phyloP scores from a whole-genome alignment of 2,113 vertebrate genomes.

The Aegypius monachus region DNA sequence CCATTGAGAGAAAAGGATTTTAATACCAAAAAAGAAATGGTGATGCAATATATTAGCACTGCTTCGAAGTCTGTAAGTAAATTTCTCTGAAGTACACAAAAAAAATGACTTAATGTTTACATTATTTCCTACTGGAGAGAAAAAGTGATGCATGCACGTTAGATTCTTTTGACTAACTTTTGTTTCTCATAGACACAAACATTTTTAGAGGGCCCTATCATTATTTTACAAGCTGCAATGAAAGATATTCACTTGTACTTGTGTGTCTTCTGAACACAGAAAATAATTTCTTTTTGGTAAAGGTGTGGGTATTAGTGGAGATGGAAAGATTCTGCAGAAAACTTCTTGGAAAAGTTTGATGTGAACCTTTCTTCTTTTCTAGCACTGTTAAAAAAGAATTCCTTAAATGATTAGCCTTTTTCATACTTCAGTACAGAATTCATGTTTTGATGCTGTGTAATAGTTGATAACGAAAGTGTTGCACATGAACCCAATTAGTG shows the following conservation, averaged over 20 bases:
- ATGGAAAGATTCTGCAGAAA: background rate
- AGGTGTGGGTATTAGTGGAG: background rate
- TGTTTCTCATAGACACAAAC: background rate
- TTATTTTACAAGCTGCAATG: background rate
- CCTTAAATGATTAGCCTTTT: background rate
- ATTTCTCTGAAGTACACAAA: background rate
- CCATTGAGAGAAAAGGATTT: slow-evolving; percentile 95
- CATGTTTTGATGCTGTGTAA: background rate
- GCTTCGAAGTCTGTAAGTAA: slow-evolving; percentile 91
- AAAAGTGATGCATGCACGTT: background rate
- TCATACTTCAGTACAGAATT: background rate
- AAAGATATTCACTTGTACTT: background rate
- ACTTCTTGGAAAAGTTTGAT: background rate
- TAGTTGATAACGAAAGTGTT: background rate
- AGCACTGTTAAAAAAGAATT: background rate
- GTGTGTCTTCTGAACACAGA: background rate
- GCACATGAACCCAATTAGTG: background rate
- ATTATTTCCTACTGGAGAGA: background rate
- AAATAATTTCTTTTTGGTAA: background rate
- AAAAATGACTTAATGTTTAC: background rate
- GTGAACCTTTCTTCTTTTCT: background rate
- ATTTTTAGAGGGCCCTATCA: background rate
- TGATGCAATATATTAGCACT: slow-evolving; percentile 91
- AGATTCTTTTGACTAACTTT: background rate
- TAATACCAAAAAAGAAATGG: slow-evolving; percentile 93